phyloP scores from a whole-genome alignment of 2,113 vertebrate species.

The Indicator indicator region DNA sequence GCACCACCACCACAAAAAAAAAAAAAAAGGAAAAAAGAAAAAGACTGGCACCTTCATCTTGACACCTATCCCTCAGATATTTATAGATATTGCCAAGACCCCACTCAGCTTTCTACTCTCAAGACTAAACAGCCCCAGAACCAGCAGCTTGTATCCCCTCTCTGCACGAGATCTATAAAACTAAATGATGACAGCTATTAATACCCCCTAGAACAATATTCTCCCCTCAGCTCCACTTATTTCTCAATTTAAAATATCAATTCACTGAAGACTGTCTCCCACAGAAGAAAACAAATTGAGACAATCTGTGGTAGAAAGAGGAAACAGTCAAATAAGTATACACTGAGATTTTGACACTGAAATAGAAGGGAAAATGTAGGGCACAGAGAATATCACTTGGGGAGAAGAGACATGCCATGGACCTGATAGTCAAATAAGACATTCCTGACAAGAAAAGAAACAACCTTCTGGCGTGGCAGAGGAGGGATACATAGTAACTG shows the following conservation, averaged over 20 bases:
- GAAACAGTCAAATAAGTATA: not conserved
- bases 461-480: not conserved
- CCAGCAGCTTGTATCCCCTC: not conserved
- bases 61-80: too few species aligned
- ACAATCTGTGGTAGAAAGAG: not conserved
- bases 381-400: not conserved
- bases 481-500: not conserved
- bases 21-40: too few species aligned
- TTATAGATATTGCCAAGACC: too few species aligned
- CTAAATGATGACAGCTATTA: conserved; percentile 23
- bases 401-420: not conserved
- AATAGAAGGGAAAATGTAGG: not conserved
- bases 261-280: not conserved
- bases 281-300: conserved; percentile 18
- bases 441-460: not conserved
- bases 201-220: conserved; percentile 1
- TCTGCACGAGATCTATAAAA: not conserved
- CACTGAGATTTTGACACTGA: not conserved
- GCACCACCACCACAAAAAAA: too few species aligned
- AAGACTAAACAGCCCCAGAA: not conserved
- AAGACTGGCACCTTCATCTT: too few species aligned
- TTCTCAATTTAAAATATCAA: conserved; percentile 12
- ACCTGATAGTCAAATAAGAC: not conserved
- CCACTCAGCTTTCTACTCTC: too few species aligned
- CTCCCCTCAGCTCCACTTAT: conserved; percentile 3